phyloP scores from a whole-genome alignment of 2,113 vertebrate genomes.

The Probosciger aterrimus region DNA sequence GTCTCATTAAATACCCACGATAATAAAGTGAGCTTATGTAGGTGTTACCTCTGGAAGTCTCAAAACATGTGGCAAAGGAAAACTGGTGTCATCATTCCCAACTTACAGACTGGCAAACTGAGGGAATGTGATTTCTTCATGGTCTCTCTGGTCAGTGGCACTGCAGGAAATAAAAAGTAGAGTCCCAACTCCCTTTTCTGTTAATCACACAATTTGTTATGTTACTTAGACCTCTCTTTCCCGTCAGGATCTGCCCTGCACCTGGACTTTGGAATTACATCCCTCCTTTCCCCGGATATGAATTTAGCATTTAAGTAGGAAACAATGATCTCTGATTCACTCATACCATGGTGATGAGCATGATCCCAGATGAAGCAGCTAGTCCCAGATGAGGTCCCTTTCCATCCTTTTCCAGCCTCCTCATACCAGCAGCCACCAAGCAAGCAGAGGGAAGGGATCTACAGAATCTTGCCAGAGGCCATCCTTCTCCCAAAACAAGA shows the following conservation, averaged over 20 bases:
- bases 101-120: not conserved
- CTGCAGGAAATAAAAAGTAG: not conserved
- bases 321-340: not conserved
- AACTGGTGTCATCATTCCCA: not conserved
- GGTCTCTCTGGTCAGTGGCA: not conserved
- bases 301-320: not conserved
- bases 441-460: not conserved
- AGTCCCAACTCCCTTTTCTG: not conserved
- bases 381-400: not conserved
- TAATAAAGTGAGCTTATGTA: not conserved
- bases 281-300: not conserved
- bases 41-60: not conserved
- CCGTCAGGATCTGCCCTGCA: not conserved
- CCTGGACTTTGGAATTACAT: not conserved
- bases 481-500: not conserved
- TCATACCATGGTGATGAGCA: not conserved
- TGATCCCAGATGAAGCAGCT: not conserved
- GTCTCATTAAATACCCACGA: fast-evolving
- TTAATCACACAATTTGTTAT: not conserved
- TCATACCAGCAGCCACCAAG: not conserved
- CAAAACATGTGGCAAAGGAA: not conserved
- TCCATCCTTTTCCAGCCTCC: not conserved
- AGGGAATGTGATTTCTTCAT: not conserved
- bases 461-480: not conserved
- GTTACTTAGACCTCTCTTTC: not conserved